Base-by-base conservation (phyloP, 2,113 vertebrate genomes). In the Ramphastos sulfuratus region DNA sequence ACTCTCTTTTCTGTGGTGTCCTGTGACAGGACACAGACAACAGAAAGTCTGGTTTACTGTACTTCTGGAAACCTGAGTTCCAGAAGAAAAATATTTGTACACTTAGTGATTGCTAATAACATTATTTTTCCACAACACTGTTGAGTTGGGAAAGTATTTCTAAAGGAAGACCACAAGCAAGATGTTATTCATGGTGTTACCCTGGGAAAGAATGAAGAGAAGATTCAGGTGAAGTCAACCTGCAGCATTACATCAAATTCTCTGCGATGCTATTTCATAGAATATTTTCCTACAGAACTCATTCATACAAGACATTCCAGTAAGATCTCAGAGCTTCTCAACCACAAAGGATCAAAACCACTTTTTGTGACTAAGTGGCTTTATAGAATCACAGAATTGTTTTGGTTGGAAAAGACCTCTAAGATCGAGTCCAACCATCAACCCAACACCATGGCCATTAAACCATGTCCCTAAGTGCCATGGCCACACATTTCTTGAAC, bases 171-270 rank as follows among this genome's bases (percentile, higher is more conserved):
- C 55, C n/a, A 58, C 52, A 82, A 54, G 52, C 31, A 33, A 82
- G 74, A 28, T 4, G 2, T 70, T 20, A 33, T 35, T 48, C 65
- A 13, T 1, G 4, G 20, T 1, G 30, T 13, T 28, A 61, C 58
- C 25, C 54, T n/a, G 28, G 37, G n/a, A 74, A 83, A 37, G 33
- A 0, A 60, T 0, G 25, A 1, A 2, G 61, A 31, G 44, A 35
- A 70, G 56, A 48, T 9, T 58, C 61, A 75, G 1, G 1, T 23
- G 11, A 17, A 1, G 2, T 4, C 52, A 81, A 21, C 37, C 72
- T 4, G 1, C 14, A 44, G 33, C 65, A 75, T 20, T 21, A 59
- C 70, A 24, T 16, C 23, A 67, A 52, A 89, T 27, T 17, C 37
- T 42, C 70, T 66, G 39, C 46, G 16, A 59, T 33, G 12, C 23